Evolutionary conservation across 2,797 vertebrate genomes (phyloP).

Genomic region (Falco peregrinus): DNA sequence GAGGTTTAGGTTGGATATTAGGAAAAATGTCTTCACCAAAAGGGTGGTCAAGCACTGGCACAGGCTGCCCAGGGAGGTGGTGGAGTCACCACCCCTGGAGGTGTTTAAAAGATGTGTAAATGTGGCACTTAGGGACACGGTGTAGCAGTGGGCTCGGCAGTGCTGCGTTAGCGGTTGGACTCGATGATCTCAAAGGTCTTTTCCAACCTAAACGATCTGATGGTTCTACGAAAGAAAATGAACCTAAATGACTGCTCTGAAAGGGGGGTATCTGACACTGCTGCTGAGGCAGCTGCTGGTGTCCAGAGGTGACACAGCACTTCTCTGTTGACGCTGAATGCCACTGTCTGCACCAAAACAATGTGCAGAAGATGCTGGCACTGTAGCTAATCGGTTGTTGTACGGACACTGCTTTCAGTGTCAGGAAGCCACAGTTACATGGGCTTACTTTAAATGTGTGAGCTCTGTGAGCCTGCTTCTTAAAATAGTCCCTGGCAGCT

Average conservation of each 20-base stretch:
- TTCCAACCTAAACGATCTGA: not conserved
- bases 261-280: not conserved
- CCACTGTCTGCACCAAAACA: not conserved
- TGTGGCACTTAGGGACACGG: not conserved
- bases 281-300: not conserved
- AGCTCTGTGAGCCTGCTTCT: not conserved
- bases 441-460: not conserved
- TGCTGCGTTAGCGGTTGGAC: not conserved
- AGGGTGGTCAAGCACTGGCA: not conserved
- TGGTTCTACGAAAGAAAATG: not conserved
- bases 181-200: not conserved
- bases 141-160: not conserved
- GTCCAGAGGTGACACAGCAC: not conserved
- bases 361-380: not conserved
- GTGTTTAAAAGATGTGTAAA: not conserved
- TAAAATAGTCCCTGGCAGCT: conserved; percentile 22
- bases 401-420: not conserved
- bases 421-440: not conserved
- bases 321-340: not conserved
- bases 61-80: not conserved
- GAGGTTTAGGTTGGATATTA: not conserved
- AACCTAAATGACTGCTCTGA: not conserved
- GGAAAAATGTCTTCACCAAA: not conserved
- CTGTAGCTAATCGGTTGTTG: not conserved
- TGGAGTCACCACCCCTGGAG: not conserved